Evolutionary conservation across 2,113 vertebrate genomes (phyloP).

Genomic region (Echinops telfairi): DNA sequence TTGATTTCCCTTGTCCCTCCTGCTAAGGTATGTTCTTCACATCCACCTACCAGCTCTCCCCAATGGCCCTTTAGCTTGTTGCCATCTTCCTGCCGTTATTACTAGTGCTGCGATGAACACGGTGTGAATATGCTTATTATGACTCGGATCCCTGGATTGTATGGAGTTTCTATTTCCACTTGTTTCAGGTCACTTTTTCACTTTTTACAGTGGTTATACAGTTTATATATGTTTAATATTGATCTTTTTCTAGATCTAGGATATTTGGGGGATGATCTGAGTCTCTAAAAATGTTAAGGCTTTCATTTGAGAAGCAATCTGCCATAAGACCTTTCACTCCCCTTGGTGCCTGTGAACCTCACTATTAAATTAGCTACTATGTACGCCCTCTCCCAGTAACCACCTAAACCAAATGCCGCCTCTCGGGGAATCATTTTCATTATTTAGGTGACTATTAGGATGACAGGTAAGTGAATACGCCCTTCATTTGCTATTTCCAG

Average conservation of each 20-base stretch:
- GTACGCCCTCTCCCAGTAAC: neutral
- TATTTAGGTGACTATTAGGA: conserved; percentile 12
- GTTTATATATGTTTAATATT: no score
- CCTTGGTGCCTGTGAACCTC: neutral
- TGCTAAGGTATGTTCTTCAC: no score
- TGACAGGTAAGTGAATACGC: neutral
- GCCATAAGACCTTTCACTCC: neutral
- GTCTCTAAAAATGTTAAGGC: conserved; percentile 12
- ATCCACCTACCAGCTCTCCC: no score
- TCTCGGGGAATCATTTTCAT: conserved; percentile 10
- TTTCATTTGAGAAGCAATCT: neutral
- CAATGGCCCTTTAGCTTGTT: no score
- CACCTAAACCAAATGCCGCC: conserved; percentile 31
- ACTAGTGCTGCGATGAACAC: no score
- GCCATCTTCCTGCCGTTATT: no score
- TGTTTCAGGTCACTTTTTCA: no score
- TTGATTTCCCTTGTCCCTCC: no score
- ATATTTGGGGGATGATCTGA: conserved; percentile 14
- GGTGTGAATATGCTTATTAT: no score
- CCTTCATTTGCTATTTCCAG: neutral
- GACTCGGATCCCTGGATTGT: no score
- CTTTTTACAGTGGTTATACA: no score
- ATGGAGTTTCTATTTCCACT: no score
- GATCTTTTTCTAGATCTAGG: neutral
- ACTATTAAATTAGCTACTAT: neutral